Evolutionary conservation across 2,888 invertebrate species (phyloP).

Genomic region (Dicyrtomina minuta): DNA sequence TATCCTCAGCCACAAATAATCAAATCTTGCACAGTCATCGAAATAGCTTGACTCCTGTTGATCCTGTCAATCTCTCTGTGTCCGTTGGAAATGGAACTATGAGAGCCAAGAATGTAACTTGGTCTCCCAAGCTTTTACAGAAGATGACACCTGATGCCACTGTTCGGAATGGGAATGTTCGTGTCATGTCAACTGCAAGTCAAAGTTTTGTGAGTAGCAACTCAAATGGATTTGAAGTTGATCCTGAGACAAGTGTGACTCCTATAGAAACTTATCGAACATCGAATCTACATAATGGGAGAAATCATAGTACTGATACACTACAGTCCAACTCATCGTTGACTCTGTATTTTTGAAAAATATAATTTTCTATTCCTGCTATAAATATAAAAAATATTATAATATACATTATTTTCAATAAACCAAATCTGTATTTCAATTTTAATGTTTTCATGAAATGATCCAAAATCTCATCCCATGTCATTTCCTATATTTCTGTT

Average conservation of each 20-base stretch:
- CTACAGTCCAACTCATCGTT: constrained; percentile 51
- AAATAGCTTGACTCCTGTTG: constrained; percentile 45
- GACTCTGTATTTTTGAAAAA: constrained; percentile 51
- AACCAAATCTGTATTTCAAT: neutral
- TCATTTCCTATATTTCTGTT: no score
- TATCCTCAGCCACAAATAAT: constrained; percentile 37
- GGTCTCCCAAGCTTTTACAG: constrained; percentile 51
- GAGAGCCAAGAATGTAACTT: constrained; percentile 49
- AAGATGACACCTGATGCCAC: constrained; percentile 46
- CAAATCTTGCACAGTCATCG: constrained; percentile 18
- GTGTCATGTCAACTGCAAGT: constrained; percentile 36
- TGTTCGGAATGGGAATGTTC: constrained; percentile 39
- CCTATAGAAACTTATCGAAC: constrained; percentile 49
- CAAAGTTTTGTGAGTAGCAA: constrained; percentile 30
- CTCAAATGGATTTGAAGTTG: constrained; percentile 47
- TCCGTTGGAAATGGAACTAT: constrained; percentile 35
- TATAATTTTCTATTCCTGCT: neutral
- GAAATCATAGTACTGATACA: constrained; percentile 44
- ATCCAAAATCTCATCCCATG: no score
- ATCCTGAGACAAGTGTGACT: constrained; percentile 50
- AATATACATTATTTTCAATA: neutral
- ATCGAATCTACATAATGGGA: constrained; percentile 42
- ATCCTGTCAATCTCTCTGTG: constrained; percentile 40
- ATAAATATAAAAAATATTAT: neutral
- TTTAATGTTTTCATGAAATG: neutral